These are phyloP conservation scores for Zhuqinia jingwanae DNA, from an alignment of 2,888 invertebrate genomes.

Conservation along the genomic window DNA sequence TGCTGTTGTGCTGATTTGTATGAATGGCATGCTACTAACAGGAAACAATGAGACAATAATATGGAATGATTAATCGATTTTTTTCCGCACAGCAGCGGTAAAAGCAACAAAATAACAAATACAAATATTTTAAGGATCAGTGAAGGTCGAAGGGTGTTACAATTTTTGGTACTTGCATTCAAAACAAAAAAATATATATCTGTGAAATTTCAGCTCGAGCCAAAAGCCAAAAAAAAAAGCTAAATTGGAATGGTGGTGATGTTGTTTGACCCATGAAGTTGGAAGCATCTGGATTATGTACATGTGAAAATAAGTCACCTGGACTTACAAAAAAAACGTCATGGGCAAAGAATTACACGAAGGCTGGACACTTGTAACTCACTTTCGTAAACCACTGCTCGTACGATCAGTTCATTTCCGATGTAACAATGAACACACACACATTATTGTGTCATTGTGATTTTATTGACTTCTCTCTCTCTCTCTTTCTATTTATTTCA, in stretches of 20 bases:
- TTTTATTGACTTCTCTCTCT: conserved; percentile 46
- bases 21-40: conserved; percentile 36
- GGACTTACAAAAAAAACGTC: no score
- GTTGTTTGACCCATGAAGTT: not conserved
- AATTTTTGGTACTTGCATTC: conserved; percentile 7
- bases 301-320: conserved; percentile 7
- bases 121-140: not conserved
- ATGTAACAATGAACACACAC: conserved; percentile 2
- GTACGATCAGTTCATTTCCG: not conserved
- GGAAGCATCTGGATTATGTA: not conserved
- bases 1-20: not conserved
- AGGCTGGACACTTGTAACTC: conserved; percentile 67
- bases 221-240: conserved; percentile 25
- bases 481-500: not conserved
- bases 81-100: not conserved
- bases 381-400: not conserved
- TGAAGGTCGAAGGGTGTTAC: conserved; percentile 34
- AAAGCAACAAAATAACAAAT: not conserved
- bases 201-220: conserved; percentile 59
- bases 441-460: conserved; percentile 44
- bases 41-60: conserved; percentile 43
- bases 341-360: not conserved
- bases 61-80: conserved; percentile 60
- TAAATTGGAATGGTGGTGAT: not conserved
- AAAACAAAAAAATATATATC: not conserved